A percentile compares a stretch with the other conserved stretches of the same genome.
Conservation (phyloP, 2,113 vertebrate genomes). For the Coptodon bakossiorum region DNA sequence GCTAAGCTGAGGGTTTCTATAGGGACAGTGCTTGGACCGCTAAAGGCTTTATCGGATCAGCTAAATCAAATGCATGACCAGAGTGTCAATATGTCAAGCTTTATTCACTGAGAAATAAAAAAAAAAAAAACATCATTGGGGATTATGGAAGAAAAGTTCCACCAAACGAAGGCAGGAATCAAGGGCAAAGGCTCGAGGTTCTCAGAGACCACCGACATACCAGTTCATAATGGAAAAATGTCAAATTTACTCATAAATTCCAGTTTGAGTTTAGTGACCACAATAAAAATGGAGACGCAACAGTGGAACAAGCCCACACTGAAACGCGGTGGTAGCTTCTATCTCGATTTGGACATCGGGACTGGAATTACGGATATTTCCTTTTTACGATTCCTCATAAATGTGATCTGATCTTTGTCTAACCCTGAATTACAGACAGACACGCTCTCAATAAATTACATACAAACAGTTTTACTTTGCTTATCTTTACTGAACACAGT, state of each 20-base stretch:
- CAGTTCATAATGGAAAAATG: neutral
- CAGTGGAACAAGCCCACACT: neutral
- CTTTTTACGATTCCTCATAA: neutral
- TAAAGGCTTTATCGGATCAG: neutral
- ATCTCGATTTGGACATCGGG: neutral
- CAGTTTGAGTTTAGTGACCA: neutral
- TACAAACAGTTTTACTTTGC: neutral
- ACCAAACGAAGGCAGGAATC: neutral
- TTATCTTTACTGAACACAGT: neutral
- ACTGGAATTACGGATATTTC: neutral
- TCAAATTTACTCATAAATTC: neutral
- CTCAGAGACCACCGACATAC: neutral
- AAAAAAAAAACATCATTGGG: neutral
- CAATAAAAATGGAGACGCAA: neutral
- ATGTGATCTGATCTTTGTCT: neutral
- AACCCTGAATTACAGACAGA: neutral
- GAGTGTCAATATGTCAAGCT: neutral
- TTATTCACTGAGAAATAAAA: neutral
- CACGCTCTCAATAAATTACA: neutral
- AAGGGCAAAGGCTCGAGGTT: neutral
- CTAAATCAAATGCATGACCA: neutral
- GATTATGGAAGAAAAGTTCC: rapidly evolving
- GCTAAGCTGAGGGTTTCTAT: neutral
- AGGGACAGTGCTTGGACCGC: neutral
- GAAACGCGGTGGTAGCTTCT: rapidly evolving